Base-by-base conservation (phyloP, 1,140 invertebrate species). In the Cecropterus lyciades region DNA sequence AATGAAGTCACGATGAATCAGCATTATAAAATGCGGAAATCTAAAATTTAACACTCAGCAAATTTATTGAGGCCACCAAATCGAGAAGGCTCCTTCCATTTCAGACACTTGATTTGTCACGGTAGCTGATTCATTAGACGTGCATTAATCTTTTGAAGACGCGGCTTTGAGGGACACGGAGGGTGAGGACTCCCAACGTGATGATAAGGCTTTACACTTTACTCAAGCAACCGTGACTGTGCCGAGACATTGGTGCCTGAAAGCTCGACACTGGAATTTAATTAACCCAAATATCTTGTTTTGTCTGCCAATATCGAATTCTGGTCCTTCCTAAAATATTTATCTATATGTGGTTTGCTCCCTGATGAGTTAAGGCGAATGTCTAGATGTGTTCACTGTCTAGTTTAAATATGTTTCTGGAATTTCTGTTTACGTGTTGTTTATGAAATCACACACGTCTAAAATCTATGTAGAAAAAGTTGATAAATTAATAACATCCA, bases 111-210 rank as follows among this genome's bases (percentile, higher is more conserved):
- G 80, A 84, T 84, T 82, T 82, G 80, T 80, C 82, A 81, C 77
- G 82, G 73, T 72, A 80, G 80, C 82, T 84, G 82, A 84, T 84
- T 84, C 80, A 84, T 84, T 84, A 84, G 76, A 78, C 57, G 62
- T 51, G 66, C 80, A 84, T 85, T 85, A 83, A 85, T 85, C 82
- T 85, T 82, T 68, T 56, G 51, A 42, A 33, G 56, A 53, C 69
- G 64, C 46, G 17, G 46, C 4, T 10, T 1, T 15, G 30, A 53
- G 27, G 51, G 27, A 11, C 33, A 14, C 62, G 69, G 69, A 72
- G 73, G 72, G 75, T 63, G 69, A 70, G 67, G 59, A 70, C 70
- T 75, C 76, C 73, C 77, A 80, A 67, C 69, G 59, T 65, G 66
- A 69, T 81, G 81, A 84, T 84, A 81, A 83, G 70, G 72, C 78